phyloP scores from a whole-genome alignment of 2,888 invertebrate genomes.

The Platypus cylindrus region DNA sequence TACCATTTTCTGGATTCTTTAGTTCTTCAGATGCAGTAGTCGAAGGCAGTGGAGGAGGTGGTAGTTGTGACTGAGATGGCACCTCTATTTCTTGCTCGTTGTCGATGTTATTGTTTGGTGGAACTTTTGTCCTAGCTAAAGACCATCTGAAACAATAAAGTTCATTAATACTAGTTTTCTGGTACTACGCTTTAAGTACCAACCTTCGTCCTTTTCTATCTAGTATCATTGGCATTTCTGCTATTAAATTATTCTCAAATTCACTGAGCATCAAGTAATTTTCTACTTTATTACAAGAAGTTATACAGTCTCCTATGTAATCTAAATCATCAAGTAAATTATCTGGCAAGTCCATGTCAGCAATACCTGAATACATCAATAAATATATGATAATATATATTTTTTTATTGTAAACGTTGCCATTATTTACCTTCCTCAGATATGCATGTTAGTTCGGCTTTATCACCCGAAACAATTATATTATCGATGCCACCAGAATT shows the following conservation, averaged over 20 bases:
- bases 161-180: too few species aligned
- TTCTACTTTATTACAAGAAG: conserved; percentile 76
- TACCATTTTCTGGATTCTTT: conserved; percentile 1
- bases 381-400: too few species aligned
- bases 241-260: conserved; percentile 73
- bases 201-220: conserved; percentile 49
- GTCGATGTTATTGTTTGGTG: background rate
- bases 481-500: conserved; percentile 35
- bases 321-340: conserved; percentile 66
- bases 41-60: too few species aligned
- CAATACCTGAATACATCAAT: conserved; percentile 43
- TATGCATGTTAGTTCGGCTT: conserved; percentile 69
- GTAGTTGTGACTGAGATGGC: too few species aligned
- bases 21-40: too few species aligned
- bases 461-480: conserved; percentile 40
- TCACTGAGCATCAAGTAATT: conserved; percentile 78
- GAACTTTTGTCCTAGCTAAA: too few species aligned
- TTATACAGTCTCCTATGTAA: conserved; percentile 71
- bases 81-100: background rate
- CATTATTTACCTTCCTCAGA: conserved; percentile 49
- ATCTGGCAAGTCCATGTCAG: conserved; percentile 71
- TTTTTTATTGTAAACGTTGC: background rate
- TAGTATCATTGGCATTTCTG: conserved; percentile 61
- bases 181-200: too few species aligned
- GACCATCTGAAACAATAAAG: too few species aligned